Conservation (phyloP, 2,797 vertebrate species). For the Serranus cabrilla region DNA sequence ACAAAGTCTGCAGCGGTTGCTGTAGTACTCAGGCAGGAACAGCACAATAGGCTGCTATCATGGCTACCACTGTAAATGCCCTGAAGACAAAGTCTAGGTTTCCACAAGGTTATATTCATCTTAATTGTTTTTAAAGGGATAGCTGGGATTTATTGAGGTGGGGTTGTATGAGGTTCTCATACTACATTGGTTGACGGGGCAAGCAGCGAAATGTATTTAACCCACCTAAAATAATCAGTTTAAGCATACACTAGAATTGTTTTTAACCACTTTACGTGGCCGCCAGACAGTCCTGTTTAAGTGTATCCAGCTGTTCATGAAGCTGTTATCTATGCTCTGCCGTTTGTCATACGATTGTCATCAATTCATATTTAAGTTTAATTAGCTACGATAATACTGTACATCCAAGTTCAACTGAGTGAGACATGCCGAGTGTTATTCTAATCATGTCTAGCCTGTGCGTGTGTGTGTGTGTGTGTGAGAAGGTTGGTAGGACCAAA, state of each 20-base stretch:
- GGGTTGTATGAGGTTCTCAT: too few species aligned
- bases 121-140: background rate
- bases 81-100: conserved; percentile 5
- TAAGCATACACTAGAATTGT: too few species aligned
- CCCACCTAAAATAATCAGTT: too few species aligned
- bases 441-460: background rate
- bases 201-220: too few species aligned
- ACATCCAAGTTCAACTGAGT: conserved; percentile 2
- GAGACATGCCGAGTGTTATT: background rate
- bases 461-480: conserved; percentile 10
- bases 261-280: too few species aligned
- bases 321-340: too few species aligned
- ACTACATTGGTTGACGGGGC: too few species aligned
- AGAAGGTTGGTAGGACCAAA: conserved; percentile 2
- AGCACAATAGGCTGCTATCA: conserved; percentile 34
- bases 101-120: conserved; percentile 13
- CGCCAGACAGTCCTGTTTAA: too few species aligned
- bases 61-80: conserved; percentile 9
- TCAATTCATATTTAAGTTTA: background rate
- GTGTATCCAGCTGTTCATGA: too few species aligned
- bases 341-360: background rate
- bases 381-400: background rate
- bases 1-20: conserved; percentile 12
- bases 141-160: too few species aligned
- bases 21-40: conserved; percentile 30